Evolutionary conservation across 1,140 invertebrate genomes (phyloP).

Genomic region (Euglossa dilemma): DNA sequence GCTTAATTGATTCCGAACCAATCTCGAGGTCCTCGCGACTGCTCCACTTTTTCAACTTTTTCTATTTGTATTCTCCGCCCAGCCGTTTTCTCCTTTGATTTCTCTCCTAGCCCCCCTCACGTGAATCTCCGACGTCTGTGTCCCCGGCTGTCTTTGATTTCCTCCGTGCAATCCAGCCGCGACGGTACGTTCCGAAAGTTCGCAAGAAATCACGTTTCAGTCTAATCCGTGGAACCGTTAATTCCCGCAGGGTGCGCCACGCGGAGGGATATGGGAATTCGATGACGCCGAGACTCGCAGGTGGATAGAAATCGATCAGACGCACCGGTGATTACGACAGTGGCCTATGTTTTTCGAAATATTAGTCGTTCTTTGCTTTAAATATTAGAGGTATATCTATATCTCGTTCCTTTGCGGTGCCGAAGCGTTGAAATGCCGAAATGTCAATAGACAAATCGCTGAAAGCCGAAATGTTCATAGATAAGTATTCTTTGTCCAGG

Average conservation of each 20-base stretch:
- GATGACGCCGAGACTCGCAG: too few relatives aligned
- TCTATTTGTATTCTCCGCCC: constrained; percentile 28
- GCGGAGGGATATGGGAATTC: background rate
- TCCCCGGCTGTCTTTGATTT: constrained; percentile 7
- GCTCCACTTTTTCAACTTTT: constrained; percentile 48
- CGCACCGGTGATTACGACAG: too few relatives aligned
- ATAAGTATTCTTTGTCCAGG: too few relatives aligned
- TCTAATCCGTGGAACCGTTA: background rate
- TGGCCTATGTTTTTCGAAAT: too few relatives aligned
- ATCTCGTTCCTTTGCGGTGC: too few relatives aligned
- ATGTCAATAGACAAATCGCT: too few relatives aligned
- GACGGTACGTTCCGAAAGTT: background rate
- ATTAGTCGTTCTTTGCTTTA: too few relatives aligned
- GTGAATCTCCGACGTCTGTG: background rate
- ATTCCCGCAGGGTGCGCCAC: background rate
- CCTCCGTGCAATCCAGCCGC: constrained; percentile 35
- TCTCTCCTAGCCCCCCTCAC: background rate
- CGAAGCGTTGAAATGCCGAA: too few relatives aligned
- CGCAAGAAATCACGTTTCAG: background rate
- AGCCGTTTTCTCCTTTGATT: background rate
- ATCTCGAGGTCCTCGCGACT: constrained; percentile 45
- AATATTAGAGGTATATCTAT: too few relatives aligned
- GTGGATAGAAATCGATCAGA: too few relatives aligned
- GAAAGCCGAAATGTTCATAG: too few relatives aligned
- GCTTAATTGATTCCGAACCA: constrained; percentile 64